Base-by-base conservation (phyloP, 2,113 vertebrate genomes). In the Chaetops frenatus region DNA sequence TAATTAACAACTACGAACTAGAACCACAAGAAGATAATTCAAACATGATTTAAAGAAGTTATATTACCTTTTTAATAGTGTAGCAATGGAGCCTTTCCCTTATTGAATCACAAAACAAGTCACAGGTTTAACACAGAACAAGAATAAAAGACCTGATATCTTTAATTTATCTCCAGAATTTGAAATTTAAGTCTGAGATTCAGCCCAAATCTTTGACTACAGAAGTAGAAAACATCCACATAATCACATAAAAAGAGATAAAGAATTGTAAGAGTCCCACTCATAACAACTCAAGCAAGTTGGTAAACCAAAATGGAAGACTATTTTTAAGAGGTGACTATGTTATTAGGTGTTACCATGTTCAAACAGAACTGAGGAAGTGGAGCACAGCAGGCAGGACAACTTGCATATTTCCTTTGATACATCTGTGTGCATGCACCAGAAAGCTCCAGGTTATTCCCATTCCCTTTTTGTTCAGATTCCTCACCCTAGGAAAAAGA, bases 1-100 rank as follows among this genome's bases (percentile, higher is more conserved):
- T 96, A 97, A 96, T 96, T 96, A 96, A 97, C 93, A 95, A 54
- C 94, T 82, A 93, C 0, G n/a, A 96, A 86, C 72, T 60, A 67
- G 82, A 96, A 90, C 90, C 92, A 88, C 60, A 86, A 86, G 78
- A 95, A 88, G 79, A 95, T 92, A 97, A 95, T 88, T 95, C 85
- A 86, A 96, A 96, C 76, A 62, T 38, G 48, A 94, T 81, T 96
- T 96, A 86, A 86, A 93, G 48, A 93, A 88, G 64, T 81, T 90
- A 35, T 90, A 88, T 78, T 83, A 86, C 40, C 56, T 93, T 96
- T 84, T 64, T 56, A 88, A 50, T 67, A 84, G 40, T 3, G 6
- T 25, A 88, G 61, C 2, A 0, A 88, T 38, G 20, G 35, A 84
- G 36, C 27, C 36, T 77, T 88, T 92, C 86, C 51, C 70, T 92